These are phyloP conservation scores for Caenorhabditis sp. DNA, from an alignment of 2,888 invertebrate genomes.

Conservation along the genomic window DNA sequence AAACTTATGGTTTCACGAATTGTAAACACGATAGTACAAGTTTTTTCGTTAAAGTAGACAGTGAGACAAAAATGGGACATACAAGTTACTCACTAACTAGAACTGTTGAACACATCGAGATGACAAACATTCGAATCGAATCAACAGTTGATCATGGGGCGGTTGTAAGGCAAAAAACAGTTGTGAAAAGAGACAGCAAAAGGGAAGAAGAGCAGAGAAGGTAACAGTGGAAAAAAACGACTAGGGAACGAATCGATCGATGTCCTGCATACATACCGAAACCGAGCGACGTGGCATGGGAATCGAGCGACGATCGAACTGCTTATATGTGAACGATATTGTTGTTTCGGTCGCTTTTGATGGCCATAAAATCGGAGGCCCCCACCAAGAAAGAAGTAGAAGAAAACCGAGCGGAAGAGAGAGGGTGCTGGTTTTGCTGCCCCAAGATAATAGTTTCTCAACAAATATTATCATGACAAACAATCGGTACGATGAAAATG, in stretches of 20 bases:
- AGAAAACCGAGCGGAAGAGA: conserved; percentile 23
- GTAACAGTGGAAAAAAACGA: conserved; percentile 13
- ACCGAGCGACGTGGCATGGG: conserved; percentile 31
- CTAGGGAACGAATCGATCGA: conserved; percentile 26
- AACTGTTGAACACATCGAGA: conserved; percentile 23
- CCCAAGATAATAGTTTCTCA: conserved; percentile 71
- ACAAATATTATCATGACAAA: conserved; percentile 72
- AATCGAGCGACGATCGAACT: conserved; percentile 48
- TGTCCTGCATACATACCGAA: background rate
- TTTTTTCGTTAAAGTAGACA: conserved; percentile 10
- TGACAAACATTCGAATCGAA: conserved; percentile 43
- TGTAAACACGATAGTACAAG: conserved; percentile 25
- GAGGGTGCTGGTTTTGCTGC: conserved; percentile 51
- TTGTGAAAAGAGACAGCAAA: conserved; percentile 11
- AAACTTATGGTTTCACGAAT: conserved; percentile 33
- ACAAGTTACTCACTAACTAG: conserved; percentile 31
- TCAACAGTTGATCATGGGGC: conserved; percentile 33
- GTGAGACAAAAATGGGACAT: conserved; percentile 12
- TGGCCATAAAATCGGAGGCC: conserved; percentile 60
- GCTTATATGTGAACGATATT: conserved; percentile 37
- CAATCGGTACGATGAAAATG: conserved; percentile 67
- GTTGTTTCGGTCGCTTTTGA: conserved; percentile 45
- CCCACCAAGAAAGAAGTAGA: conserved; percentile 29
- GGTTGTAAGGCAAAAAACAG: conserved; percentile 6
- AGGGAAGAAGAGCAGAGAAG: conserved; percentile 38